Evolutionary conservation across 2,797 vertebrate genomes (phyloP), one percentile per base, ranked within the genome.

Genomic region (Poeciliopsis paucimaculata): DNA sequence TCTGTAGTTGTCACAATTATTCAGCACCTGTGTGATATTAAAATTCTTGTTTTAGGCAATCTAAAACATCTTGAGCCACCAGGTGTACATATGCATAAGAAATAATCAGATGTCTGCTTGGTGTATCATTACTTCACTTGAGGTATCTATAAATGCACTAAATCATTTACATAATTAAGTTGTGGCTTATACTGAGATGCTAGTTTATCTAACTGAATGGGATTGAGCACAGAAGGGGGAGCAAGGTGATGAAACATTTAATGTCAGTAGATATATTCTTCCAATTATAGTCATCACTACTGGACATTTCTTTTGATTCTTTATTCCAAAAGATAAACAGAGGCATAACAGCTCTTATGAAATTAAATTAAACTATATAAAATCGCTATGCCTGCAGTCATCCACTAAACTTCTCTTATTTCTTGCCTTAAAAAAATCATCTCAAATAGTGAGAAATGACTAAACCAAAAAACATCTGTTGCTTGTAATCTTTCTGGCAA

Each of bases 71-170:
- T 57, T 23, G 45, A 66, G 31, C 46, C 64, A 72, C 45, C 51
- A 75, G 36, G 41, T 71, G 46, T 53, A 64, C n/a, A 11, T 28
- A 55, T 79, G 62, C 60, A 72, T 77, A 77, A 82, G 79, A 46
- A 81, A 76, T 73, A 7, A 28, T 77, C 10, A 28, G 73, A 71
- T 43, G 53, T 45, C 73, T 47, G 55, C 45, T 78, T 45, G 34
- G 7, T 66, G 77, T 74, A 73, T 77, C 75, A 79, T 82, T 87
- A 78, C 72, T 57, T 75, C 8, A 36, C 34, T 23, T 43, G 68
- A 76, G n/a, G 81, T 57, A 6, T 78, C 55, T 81, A 78, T 79
- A 51, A 81, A 64, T 47, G 13, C 46, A 87, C 85, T 57, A 77
- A 57, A 70, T 78, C 49, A 57, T 87, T 82, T 79, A 51, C 31